Conservation (phyloP, 2,113 vertebrate genomes). For the Oryzias melastigma region DNA sequence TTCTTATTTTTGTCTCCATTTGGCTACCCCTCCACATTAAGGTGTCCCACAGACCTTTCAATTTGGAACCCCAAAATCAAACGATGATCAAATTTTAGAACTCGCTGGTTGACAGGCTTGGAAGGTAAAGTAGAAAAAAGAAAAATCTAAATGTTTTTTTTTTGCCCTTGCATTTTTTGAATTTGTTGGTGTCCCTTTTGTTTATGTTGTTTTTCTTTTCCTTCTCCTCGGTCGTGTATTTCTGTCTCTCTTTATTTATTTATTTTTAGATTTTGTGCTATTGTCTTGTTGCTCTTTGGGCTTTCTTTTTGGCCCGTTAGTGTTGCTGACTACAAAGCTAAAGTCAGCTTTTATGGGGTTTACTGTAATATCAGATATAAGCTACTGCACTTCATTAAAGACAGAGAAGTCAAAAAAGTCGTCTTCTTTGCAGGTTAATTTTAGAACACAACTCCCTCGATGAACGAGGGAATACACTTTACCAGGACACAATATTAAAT, state of each 20-base stretch:
- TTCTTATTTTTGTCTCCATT: too few relatives aligned
- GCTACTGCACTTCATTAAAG: constrained; percentile 36
- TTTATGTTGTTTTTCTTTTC: neutral
- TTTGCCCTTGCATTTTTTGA: too few relatives aligned
- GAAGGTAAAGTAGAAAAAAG: too few relatives aligned
- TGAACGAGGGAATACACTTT: neutral
- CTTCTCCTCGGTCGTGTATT: neutral
- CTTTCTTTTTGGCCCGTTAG: constrained; percentile 25
- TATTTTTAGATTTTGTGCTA: neutral
- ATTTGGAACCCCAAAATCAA: too few relatives aligned
- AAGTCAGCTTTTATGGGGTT: constrained; percentile 44
- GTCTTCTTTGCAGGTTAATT: too few relatives aligned
- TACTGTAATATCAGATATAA: constrained; percentile 41
- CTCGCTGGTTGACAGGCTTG: too few relatives aligned
- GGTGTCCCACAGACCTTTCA: too few relatives aligned
- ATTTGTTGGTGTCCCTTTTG: neutral
- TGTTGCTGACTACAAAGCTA: constrained; percentile 46
- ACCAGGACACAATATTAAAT: constrained; percentile 27
- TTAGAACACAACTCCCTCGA: too few relatives aligned
- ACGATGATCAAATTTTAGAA: too few relatives aligned
- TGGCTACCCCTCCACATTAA: too few relatives aligned
- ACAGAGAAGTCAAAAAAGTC: neutral
- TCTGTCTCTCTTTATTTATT: neutral
- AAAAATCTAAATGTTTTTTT: too few relatives aligned
- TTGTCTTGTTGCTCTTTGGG: constrained; percentile 13